These are phyloP conservation scores for Macrosoma leucophasiata DNA, from an alignment of 2,888 invertebrate genomes.

Conservation along the genomic window DNA sequence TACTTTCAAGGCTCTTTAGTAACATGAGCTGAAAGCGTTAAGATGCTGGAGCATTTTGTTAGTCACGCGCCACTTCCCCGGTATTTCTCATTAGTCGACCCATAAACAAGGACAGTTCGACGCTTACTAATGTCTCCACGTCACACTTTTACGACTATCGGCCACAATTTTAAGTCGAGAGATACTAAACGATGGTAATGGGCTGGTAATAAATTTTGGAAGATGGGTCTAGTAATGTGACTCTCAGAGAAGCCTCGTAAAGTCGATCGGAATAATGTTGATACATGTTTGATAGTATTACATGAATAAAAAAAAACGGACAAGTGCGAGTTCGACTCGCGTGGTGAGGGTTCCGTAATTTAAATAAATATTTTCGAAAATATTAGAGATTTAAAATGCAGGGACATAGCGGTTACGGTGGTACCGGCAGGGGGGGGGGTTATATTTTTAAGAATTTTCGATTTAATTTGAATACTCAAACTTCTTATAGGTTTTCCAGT, in stretches of 20 bases:
- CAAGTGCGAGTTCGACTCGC: too few species aligned
- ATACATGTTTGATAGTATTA: too few species aligned
- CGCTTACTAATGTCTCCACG: conserved; percentile 58
- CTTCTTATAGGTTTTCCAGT: too few species aligned
- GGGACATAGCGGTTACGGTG: too few species aligned
- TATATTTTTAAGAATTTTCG: too few species aligned
- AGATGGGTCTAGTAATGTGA: background rate
- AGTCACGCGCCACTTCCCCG: conserved; percentile 50
- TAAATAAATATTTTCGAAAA: too few species aligned
- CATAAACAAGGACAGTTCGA: conserved; percentile 64
- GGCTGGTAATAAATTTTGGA: conserved; percentile 39
- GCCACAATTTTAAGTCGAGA: conserved; percentile 46
- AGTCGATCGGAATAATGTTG: too few species aligned
- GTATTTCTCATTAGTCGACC: conserved; percentile 61
- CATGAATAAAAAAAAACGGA: too few species aligned
- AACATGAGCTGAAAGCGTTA: conserved; percentile 26
- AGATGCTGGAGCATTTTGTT: conserved; percentile 42
- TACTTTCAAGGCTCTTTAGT: conserved; percentile 30
- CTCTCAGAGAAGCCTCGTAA: background rate
- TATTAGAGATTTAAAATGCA: too few species aligned
- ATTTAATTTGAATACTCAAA: too few species aligned
- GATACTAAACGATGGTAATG: conserved; percentile 36
- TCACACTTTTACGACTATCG: conserved; percentile 57
- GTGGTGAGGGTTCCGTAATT: too few species aligned
- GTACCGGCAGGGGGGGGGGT: too few species aligned